phyloP scores from a whole-genome alignment of 2,888 invertebrate genomes.

The Catonia carolina region DNA sequence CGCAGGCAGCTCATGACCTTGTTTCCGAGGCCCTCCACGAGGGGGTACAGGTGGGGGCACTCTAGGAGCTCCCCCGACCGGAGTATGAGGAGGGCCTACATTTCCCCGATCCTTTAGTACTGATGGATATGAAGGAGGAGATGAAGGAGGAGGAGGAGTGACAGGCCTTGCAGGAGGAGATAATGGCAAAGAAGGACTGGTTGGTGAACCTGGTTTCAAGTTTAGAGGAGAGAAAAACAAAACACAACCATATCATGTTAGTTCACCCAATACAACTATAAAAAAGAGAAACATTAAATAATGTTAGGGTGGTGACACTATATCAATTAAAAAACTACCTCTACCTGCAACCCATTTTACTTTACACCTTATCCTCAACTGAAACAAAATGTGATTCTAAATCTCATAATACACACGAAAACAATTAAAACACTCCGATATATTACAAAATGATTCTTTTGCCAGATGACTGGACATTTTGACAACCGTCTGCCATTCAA shows the following conservation, averaged over 20 bases:
- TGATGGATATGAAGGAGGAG: conserved; percentile 62
- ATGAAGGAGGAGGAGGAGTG: conserved; percentile 38
- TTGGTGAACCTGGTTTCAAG: conserved; percentile 16
- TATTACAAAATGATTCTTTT: too few species aligned
- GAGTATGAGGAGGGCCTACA: conserved; percentile 24
- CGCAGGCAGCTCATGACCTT: conserved; percentile 28
- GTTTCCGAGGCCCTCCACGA: conserved; percentile 55
- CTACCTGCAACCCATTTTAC: too few species aligned
- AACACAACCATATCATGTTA: conserved; percentile 9
- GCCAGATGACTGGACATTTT: too few species aligned
- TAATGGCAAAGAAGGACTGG: conserved; percentile 33
- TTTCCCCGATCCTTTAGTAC: conserved; percentile 58
- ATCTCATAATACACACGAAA: too few species aligned
- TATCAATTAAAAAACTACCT: too few species aligned
- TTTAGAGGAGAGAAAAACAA: neutral
- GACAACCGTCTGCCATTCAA: too few species aligned
- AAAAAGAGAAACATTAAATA: neutral
- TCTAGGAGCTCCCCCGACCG: conserved; percentile 51
- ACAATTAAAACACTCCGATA: too few species aligned
- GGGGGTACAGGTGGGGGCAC: conserved; percentile 86
- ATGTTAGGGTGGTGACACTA: neutral
- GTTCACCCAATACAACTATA: neutral
- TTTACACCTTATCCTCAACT: too few species aligned
- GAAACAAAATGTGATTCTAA: too few species aligned
- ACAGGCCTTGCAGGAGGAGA: conserved; percentile 45